Evolutionary conservation across 2,888 invertebrate genomes (phyloP), one percentile per base, ranked within the genome.

Genomic region (Celastrina argiolus): DNA sequence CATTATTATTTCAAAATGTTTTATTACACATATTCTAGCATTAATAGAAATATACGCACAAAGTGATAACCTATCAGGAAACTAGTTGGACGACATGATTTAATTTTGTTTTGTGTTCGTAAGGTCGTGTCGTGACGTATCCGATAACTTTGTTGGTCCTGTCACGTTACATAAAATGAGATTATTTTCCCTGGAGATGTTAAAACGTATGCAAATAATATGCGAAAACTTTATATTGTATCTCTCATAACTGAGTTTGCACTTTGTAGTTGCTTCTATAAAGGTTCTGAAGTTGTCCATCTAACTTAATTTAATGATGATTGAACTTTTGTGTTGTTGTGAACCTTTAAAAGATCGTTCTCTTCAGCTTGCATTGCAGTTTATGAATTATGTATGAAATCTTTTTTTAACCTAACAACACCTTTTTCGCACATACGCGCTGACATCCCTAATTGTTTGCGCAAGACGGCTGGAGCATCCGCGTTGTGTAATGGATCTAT

Each of bases 401-500:
- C n/a, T n/a, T n/a, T n/a, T n/a, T n/a, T n/a, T n/a, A n/a, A n/a
- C n/a, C n/a, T n/a, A n/a, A n/a, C n/a, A n/a, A n/a, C n/a, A n/a
- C n/a, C n/a, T n/a, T n/a, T 16, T 51, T 18, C 8, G 51, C 22
- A 18, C 8, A 16, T 51, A 6, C 18, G 51, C 7, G 31, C 14
- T 59, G 34, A 16, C 34, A 59, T 34, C 28, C 63, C 31, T 63
- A 12, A 28, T 8, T 14, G 42, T n/a, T 31, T 85, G 83, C 81
- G 83, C 77, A 83, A 84, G 73, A 70, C 73, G 76, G 74, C 75
- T 77, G 72, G 76, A 69, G 77, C 78, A 81, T 83, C 82, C 81
- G 84, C 75, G 76, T 86, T 87, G 78, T 84, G 84, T 76, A 88
- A 88, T 75, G 73, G 73, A 77, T 76, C 72, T 75, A 76, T 74